phyloP scores from a whole-genome alignment of 2,113 vertebrate genomes.

The Triplophysa rosa region DNA sequence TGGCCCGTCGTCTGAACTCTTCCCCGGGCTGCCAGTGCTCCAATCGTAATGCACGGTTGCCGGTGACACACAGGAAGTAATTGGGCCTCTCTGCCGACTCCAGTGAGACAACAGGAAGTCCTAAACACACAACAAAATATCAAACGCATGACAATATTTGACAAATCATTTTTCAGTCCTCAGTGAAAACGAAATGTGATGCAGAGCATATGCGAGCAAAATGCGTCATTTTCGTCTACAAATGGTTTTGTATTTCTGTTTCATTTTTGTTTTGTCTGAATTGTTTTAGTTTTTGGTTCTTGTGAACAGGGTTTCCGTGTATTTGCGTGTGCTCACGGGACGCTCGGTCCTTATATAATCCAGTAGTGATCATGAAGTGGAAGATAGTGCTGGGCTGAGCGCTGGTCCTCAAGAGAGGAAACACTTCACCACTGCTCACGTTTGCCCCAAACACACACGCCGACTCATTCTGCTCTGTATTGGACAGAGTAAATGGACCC shows the following conservation, averaged over 20 bases:
- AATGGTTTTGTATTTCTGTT: no score
- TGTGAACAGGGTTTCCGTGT: neutral
- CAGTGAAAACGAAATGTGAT: no score
- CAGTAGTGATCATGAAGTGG: slow-evolving; percentile 94
- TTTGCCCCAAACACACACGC: slow-evolving; percentile 88
- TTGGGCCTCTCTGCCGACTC: slow-evolving; percentile 97
- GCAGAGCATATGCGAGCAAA: no score
- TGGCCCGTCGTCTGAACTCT: slow-evolving; percentile 80
- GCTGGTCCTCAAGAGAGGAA: slow-evolving; percentile 80
- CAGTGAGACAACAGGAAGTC: slow-evolving; percentile 83
- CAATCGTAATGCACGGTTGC: slow-evolving; percentile 75
- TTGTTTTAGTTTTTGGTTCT: neutral
- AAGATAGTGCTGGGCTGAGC: slow-evolving; percentile 74
- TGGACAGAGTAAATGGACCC: slow-evolving; percentile 89
- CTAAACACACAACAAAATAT: slow-evolving; percentile 63
- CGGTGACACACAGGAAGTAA: slow-evolving; percentile 84
- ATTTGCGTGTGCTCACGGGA: slow-evolving; percentile 78
- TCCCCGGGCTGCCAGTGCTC: slow-evolving; percentile 82
- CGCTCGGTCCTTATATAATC: slow-evolving; percentile 86
- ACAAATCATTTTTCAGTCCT: no score
- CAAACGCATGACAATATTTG: neutral
- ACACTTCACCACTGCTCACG: slow-evolving; percentile 82
- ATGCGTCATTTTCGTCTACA: no score
- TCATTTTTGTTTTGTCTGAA: no score
- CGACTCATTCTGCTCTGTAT: slow-evolving; percentile 80